Evolutionary conservation across 2,113 vertebrate species (phyloP).

Genomic region (Harpagus bidentatus): DNA sequence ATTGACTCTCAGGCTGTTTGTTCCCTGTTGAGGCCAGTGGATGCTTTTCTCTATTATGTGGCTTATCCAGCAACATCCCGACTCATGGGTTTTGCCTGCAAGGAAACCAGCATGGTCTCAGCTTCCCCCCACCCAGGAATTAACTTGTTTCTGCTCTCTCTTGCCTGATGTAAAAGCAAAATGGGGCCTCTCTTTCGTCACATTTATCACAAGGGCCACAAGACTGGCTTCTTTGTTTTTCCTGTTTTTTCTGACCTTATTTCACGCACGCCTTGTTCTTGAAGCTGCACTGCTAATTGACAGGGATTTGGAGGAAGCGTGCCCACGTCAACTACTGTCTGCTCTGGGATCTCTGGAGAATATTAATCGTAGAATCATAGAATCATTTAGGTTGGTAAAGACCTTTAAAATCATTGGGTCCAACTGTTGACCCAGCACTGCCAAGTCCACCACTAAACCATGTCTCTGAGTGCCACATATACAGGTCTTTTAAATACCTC

Average conservation of each 20-base stretch:
- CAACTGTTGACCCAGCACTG: background rate
- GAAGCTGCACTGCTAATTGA: background rate
- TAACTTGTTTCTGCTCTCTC: background rate
- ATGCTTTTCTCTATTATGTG: background rate
- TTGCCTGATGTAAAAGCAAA: background rate
- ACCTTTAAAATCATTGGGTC: background rate
- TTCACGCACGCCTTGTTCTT: background rate
- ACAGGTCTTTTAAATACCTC: background rate
- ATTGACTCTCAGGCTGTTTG: background rate
- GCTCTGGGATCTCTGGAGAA: background rate
- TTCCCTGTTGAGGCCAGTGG: background rate
- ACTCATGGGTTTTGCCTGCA: background rate
- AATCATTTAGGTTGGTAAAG: background rate
- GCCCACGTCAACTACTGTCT: background rate
- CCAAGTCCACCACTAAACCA: background rate
- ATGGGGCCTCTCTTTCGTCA: background rate
- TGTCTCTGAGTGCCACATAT: background rate
- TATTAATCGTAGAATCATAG: background rate
- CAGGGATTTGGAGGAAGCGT: background rate
- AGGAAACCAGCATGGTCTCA: background rate
- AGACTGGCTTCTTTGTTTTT: background rate
- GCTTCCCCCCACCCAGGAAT: rapidly evolving
- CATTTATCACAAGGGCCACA: background rate
- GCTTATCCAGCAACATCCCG: background rate
- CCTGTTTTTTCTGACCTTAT: background rate